Evolutionary conservation across 2,113 vertebrate genomes (phyloP).

Genomic region (Origma solitaria): DNA sequence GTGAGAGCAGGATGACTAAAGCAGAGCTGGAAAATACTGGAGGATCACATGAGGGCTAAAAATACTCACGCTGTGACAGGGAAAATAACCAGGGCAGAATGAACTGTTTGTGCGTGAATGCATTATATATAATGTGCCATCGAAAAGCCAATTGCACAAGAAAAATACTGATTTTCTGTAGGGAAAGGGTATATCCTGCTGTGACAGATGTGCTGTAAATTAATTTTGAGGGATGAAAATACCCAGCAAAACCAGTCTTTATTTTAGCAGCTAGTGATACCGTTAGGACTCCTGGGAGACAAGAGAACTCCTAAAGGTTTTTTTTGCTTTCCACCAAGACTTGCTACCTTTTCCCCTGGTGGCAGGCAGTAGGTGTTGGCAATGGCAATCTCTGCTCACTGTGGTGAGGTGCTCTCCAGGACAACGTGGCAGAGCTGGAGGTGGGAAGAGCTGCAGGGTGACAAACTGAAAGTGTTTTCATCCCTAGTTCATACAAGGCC

Average conservation of each 20-base stretch:
- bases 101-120: constrained; percentile 22
- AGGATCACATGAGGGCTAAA: constrained; percentile 79
- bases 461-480: neutral
- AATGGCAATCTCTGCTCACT: accelerated
- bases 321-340: neutral
- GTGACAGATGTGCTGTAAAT: constrained; percentile 10
- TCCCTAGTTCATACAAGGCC: constrained; percentile 2
- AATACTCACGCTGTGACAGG: constrained; percentile 70
- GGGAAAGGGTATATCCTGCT: neutral
- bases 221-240: constrained; percentile 14
- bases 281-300: neutral
- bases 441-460: neutral
- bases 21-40: constrained; percentile 74
- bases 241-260: neutral
- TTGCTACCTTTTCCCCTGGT: neutral
- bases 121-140: neutral
- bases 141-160: neutral
- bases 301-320: neutral
- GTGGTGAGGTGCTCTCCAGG: neutral
- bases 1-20: constrained; percentile 73
- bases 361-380: neutral
- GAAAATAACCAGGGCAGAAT: constrained; percentile 72
- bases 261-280: neutral
- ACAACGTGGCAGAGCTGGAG: neutral
- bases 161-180: neutral